Base-by-base conservation (phyloP, 1,140 invertebrate genomes). In the Ceratitis capitata region DNA sequence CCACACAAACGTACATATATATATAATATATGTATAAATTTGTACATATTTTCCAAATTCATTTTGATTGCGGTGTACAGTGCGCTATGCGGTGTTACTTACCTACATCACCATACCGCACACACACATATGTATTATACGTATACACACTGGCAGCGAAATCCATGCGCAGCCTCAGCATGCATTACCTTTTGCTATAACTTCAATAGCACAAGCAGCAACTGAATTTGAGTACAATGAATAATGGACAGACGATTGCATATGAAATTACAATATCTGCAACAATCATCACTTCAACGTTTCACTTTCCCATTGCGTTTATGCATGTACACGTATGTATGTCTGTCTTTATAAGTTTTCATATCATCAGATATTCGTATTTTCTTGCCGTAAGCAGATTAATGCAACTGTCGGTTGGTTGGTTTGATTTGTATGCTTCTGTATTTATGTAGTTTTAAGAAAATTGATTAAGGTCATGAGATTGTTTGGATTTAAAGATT, bases 221-320 rank as follows among this genome's bases (percentile, higher is more conserved):
- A 53, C 51, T 0, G 51, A n/a, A n/a, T n/a, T n/a, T 61, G 5
- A 42, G 14, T 23, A 78, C 69, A 78, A 78, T 78, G 69, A 78
- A 78, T 78, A 78, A 78, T 78, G 16, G 35, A 47, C 39, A 23
- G 39, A 47, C 23, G 69, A 78, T 78, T 78, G 69, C 69, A 78
- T 78, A 78, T 78, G 19, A 78, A 78, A 78, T 78, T 78, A 45
- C 39, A 78, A 78, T 78, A 78, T 78, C 69, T 78, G 69, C 69
- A 78, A 19, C 35, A 78, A 78, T 78, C 69, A 78, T 78, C 69
- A 45, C 39, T 78, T 78, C 39, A 45, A 42, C 69, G 19, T 78
- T 78, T 45, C 69, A 45, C 69, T 78, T 78, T 78, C 69, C 16
- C 39, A 78, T 78, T 47, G 42, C 32, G 45, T 39, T 78, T 35